These are phyloP conservation scores for Drosophila emarginata DNA, from an alignment of 2,888 invertebrate species.

Conservation along the genomic window DNA sequence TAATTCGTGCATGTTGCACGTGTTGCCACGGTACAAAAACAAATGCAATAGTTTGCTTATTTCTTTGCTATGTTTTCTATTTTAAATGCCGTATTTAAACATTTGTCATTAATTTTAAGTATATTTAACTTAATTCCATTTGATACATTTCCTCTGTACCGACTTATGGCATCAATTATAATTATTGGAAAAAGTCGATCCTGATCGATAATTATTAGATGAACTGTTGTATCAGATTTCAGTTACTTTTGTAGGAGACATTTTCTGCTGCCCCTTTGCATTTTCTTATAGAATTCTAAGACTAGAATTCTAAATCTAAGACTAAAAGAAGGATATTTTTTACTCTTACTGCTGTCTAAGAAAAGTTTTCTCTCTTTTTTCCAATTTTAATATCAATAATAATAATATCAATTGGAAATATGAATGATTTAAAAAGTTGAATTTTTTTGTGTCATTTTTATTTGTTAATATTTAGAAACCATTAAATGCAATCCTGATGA, in stretches of 20 bases:
- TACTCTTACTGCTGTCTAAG: neutral
- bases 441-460: too few species aligned
- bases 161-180: neutral
- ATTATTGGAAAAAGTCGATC: neutral
- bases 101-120: neutral
- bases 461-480: too few species aligned
- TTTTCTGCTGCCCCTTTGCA: neutral
- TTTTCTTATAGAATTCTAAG: neutral
- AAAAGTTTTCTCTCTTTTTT: too few species aligned
- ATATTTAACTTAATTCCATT: neutral
- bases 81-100: slow-evolving; percentile 13
- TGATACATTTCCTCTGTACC: neutral
- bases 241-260: neutral
- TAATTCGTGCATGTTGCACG: slow-evolving; percentile 29
- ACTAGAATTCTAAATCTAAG: too few species aligned
- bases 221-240: neutral
- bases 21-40: slow-evolving; percentile 31
- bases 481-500: too few species aligned
- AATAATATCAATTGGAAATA: too few species aligned
- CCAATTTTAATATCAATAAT: too few species aligned
- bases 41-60: neutral
- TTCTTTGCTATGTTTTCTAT: slow-evolving; percentile 15
- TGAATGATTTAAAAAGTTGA: too few species aligned
- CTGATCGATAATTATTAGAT: neutral
- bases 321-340: too few species aligned